Evolutionary conservation across 1,140 invertebrate genomes (phyloP), one percentile per base, ranked within the genome.

Genomic region (Bemisia tabaci): DNA sequence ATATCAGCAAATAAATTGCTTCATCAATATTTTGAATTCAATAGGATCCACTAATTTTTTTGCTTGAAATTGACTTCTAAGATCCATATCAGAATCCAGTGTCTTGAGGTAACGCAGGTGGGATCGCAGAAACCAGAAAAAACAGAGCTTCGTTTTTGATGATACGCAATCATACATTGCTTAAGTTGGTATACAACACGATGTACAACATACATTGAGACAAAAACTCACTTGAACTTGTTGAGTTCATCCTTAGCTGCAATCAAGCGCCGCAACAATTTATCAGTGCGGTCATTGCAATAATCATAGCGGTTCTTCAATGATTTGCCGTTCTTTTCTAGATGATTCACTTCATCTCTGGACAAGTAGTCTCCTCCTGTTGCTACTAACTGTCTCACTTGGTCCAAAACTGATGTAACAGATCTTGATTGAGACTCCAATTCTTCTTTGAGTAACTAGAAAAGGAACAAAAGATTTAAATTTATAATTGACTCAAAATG

Each of bases 291-390:
- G 73, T 92, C 87, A 2, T 82, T 80, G 26, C 89, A 88, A 73
- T 86, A 85, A 74, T 94, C 91, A 71, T 90, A 94, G 59, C 92
- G 84, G 9, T 85, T 87, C 72, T 94, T 92, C 60, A 97, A 79
- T 63, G 85, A 85, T 60, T 90, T 84, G 9, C 89, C 89, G 68
- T 91, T 90, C 70, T 88, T 88, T 75, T 96, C 92, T 59, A 97
- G 77, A 26, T 87, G 87, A n/a, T 86, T 75, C 60, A 91, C 85
- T 81, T 97, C 92, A 72, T 94, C 92, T 64, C 88, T 87, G 12
- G 92, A 93, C 0, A 97, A 79, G 22, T 94, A 90, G 72, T 95
- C 93, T 62, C 89, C 86, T 2, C 92, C 92, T 59, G 91, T 92
- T 1, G 94, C 83, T 1, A 94, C 87, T 11, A 98, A 83, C 74